These are phyloP conservation scores for Atopsyche davidsoni DNA, from an alignment of 1,140 invertebrate species.

Conservation along the genomic window DNA sequence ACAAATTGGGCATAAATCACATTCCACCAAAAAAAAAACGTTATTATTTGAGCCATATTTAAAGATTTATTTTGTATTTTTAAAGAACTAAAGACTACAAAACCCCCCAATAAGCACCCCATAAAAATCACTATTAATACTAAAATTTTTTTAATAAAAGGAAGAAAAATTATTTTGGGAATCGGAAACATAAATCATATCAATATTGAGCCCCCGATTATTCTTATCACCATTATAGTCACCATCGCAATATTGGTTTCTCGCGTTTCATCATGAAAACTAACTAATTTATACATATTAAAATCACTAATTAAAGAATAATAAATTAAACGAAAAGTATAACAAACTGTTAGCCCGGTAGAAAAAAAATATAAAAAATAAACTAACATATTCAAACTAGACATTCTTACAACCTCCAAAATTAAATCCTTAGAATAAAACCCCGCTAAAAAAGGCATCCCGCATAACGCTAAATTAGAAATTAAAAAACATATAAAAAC, in stretches of 20 bases:
- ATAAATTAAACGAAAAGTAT: constrained; percentile 51
- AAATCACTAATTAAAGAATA: constrained; percentile 44
- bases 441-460: constrained; percentile 53
- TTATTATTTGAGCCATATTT: constrained; percentile 33
- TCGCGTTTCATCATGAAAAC: constrained; percentile 43
- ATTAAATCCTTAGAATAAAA: constrained; percentile 64
- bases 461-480: constrained; percentile 49
- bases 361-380: constrained; percentile 49
- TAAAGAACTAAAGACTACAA: constrained; percentile 39
- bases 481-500: constrained; percentile 45
- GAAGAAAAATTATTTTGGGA: constrained; percentile 48
- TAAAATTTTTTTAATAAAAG: constrained; percentile 42
- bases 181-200: constrained; percentile 43
- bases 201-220: constrained; percentile 42
- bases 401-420: constrained; percentile 48
- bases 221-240: constrained; percentile 46
- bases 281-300: constrained; percentile 43
- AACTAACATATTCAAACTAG: constrained; percentile 46
- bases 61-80: constrained; percentile 36
- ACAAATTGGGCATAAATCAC: constrained; percentile 44
- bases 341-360: constrained; percentile 48
- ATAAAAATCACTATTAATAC: constrained; percentile 40
- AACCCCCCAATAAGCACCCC: constrained; percentile 37
- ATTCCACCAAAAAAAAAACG: constrained; percentile 27
- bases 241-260: constrained; percentile 45